Conservation (phyloP, 2,888 invertebrate genomes). For the Tridacna crocea region DNA sequence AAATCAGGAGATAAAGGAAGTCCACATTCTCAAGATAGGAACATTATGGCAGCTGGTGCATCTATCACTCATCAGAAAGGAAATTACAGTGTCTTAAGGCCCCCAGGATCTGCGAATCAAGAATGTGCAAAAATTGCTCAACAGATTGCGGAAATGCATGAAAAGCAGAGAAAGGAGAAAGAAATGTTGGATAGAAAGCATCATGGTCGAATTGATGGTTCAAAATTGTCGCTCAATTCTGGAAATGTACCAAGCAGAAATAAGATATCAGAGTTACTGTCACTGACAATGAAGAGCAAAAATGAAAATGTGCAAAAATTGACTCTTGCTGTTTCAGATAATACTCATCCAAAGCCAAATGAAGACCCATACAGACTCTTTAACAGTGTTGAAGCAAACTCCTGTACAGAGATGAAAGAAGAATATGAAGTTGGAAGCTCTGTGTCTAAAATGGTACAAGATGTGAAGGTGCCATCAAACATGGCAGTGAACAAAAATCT, state of each 20-base stretch:
- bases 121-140: conserved; percentile 64
- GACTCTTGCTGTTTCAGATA: neutral
- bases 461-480: neutral
- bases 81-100: conserved; percentile 31
- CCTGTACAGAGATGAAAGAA: neutral
- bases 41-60: neutral
- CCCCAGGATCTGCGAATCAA: conserved; percentile 51
- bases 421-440: neutral
- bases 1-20: neutral
- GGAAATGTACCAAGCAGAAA: conserved; percentile 48
- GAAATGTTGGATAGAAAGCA: conserved; percentile 36
- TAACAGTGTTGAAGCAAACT: too few species aligned
- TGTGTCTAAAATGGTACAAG: neutral
- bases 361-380: too few species aligned
- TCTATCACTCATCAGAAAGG: neutral
- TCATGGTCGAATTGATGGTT: conserved; percentile 38
- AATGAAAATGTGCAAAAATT: neutral
- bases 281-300: conserved; percentile 48
- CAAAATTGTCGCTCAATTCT: conserved; percentile 48
- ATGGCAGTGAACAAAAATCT: neutral
- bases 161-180: conserved; percentile 45
- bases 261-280: conserved; percentile 55
- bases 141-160: conserved; percentile 61
- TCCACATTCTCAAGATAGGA: neutral
- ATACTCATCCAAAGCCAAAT: neutral